Evolutionary conservation across 1,140 invertebrate species (phyloP).

Genomic region (Leptopilina boulardi): DNA sequence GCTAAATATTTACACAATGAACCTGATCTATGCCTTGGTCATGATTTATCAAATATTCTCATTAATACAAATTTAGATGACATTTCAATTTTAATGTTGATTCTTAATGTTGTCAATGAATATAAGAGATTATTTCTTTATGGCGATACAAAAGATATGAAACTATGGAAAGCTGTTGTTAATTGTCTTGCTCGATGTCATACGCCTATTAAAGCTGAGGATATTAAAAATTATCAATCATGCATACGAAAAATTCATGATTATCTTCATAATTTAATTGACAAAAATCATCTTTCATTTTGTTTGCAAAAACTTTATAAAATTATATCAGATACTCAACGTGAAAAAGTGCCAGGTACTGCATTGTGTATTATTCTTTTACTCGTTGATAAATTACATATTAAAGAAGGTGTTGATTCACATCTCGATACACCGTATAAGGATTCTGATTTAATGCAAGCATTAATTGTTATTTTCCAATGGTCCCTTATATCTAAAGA

Average conservation of each 20-base stretch:
- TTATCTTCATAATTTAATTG: conserved; percentile 52
- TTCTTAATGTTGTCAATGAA: conserved; percentile 52
- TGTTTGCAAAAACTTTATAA: conserved; percentile 66
- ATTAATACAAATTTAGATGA: conserved; percentile 44
- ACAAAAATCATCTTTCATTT: conserved; percentile 49
- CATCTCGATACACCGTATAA: conserved; percentile 67
- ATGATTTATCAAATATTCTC: conserved; percentile 11
- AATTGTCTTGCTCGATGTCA: conserved; percentile 54
- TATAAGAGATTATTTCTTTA: conserved; percentile 51
- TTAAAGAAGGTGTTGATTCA: conserved; percentile 72
- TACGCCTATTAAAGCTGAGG: conserved; percentile 44
- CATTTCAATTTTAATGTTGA: conserved; percentile 54
- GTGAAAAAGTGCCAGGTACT: conserved; percentile 69
- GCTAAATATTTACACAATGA: conserved; percentile 51
- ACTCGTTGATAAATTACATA: conserved; percentile 69
- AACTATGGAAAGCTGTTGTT: conserved; percentile 62
- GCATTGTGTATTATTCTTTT: conserved; percentile 78
- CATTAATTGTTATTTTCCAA: conserved; percentile 70
- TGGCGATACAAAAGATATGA: conserved; percentile 42
- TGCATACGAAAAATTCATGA: conserved; percentile 53
- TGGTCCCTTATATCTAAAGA: conserved; percentile 75
- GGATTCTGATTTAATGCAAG: conserved; percentile 71
- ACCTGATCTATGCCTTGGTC: not conserved
- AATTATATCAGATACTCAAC: conserved; percentile 63
- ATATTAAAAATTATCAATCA: conserved; percentile 51